Percentiles rank a stretch among this genome's conserved stretches.
Conservation (phyloP, 1,140 invertebrate species). For the Papilio glaucus region DNA sequence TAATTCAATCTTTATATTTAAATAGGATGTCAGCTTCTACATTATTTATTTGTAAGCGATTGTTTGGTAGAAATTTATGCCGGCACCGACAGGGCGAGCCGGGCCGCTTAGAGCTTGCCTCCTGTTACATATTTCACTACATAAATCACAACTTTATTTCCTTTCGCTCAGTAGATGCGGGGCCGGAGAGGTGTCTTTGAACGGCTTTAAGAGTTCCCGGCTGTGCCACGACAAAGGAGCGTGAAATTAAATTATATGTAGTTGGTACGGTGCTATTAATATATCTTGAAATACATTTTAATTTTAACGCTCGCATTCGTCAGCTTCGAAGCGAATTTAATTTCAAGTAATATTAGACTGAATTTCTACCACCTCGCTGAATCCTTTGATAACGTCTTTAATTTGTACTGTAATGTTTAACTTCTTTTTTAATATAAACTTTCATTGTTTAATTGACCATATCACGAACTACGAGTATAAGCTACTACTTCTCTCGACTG, state of each 20-base stretch:
- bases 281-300: conserved; percentile 57
- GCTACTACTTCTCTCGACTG: background rate
- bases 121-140: conserved; percentile 75
- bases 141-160: conserved; percentile 82
- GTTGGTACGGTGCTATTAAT: conserved; percentile 55
- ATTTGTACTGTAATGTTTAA: background rate
- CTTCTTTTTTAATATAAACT: background rate
- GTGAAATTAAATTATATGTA: conserved; percentile 76
- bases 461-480: no score
- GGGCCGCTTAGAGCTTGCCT: conserved; percentile 55
- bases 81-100: conserved; percentile 55
- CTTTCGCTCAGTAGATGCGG: conserved; percentile 68
- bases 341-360: conserved; percentile 23
- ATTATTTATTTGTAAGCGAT: conserved; percentile 50
- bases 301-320: conserved; percentile 30
- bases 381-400: background rate
- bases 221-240: conserved; percentile 69
- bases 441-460: no score
- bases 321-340: conserved; percentile 27
- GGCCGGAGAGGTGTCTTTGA: conserved; percentile 71
- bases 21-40: conserved; percentile 35
- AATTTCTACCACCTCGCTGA: background rate
- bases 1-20: conserved; percentile 36
- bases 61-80: conserved; percentile 59
- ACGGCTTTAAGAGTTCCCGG: conserved; percentile 69